Evolutionary conservation across 53 echinoderm and acorn worm species (phyloP).

Genomic region (Astropecten irregularis): DNA sequence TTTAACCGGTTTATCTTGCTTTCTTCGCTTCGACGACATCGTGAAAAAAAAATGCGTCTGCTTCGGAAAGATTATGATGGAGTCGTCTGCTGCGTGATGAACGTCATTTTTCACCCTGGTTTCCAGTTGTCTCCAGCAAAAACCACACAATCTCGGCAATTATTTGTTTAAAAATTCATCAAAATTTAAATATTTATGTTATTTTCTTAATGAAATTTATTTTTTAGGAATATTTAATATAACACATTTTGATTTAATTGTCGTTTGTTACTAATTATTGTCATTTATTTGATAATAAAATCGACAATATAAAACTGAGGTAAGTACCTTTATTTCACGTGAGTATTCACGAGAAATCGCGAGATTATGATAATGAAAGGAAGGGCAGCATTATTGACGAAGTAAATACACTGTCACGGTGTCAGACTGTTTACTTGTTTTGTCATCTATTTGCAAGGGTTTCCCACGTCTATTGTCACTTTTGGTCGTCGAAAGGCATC

Average conservation of each 20-base stretch:
- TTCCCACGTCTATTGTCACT: too few species aligned
- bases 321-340: background rate
- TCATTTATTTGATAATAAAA: too few species aligned
- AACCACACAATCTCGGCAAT: too few species aligned
- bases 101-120: slow-evolving; percentile 42
- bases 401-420: slow-evolving; percentile 11
- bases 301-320: background rate
- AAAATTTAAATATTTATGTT: background rate
- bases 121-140: background rate
- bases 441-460: too few species aligned
- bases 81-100: slow-evolving; percentile 95
- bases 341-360: slow-evolving; percentile 19
- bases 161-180: background rate
- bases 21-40: slow-evolving; percentile 93
- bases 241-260: too few species aligned
- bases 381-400: slow-evolving; percentile 16
- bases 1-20: slow-evolving; percentile 89
- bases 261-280: too few species aligned
- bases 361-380: slow-evolving; percentile 28
- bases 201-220: background rate
- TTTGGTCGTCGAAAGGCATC: too few species aligned
- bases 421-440: too few species aligned
- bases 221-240: too few species aligned
- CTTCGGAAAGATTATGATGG: slow-evolving; percentile 52
- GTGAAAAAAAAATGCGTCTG: slow-evolving; percentile 75